Evolutionary conservation across 2,797 vertebrate species (phyloP).

Genomic region (Botia almorhae): DNA sequence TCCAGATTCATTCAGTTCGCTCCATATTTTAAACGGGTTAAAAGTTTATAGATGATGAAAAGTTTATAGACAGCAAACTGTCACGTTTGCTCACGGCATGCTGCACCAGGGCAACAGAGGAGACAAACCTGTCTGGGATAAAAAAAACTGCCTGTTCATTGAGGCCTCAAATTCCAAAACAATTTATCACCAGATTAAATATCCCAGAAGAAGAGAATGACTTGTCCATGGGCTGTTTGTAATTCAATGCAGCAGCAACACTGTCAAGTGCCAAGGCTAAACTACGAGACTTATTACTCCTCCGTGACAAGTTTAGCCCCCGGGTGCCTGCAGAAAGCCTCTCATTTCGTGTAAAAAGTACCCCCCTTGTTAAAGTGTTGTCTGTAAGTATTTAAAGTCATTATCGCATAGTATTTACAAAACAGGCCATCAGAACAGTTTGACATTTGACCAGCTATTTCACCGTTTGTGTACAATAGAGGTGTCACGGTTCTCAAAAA

Average conservation of each 20-base stretch:
- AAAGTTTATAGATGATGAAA: constrained; percentile 57
- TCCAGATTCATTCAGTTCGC: constrained; percentile 43
- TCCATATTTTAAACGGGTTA: constrained; percentile 51
- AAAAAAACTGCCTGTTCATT: constrained; percentile 64
- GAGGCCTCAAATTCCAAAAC: constrained; percentile 70
- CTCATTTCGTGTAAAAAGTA: constrained; percentile 67
- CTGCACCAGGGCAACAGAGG: constrained; percentile 52
- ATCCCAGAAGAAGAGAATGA: constrained; percentile 60
- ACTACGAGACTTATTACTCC: constrained; percentile 63
- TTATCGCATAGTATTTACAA: constrained; percentile 70
- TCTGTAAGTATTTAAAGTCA: constrained; percentile 72
- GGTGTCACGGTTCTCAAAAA: constrained; percentile 65
- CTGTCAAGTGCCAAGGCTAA: constrained; percentile 65
- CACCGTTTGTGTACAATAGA: constrained; percentile 62
- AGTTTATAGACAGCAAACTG: constrained; percentile 53
- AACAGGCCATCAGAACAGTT: constrained; percentile 64
- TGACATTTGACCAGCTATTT: constrained; percentile 73
- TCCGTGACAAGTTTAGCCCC: constrained; percentile 69
- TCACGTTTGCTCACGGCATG: constrained; percentile 57
- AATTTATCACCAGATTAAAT: constrained; percentile 64
- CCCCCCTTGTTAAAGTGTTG: constrained; percentile 71
- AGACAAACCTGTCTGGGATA: constrained; percentile 45
- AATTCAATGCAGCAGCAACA: constrained; percentile 70
- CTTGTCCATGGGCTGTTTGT: constrained; percentile 66
- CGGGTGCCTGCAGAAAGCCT: constrained; percentile 64